These are phyloP conservation scores for Macropodus opercularis DNA, from an alignment of 2,797 vertebrate genomes.

Conservation along the genomic window DNA sequence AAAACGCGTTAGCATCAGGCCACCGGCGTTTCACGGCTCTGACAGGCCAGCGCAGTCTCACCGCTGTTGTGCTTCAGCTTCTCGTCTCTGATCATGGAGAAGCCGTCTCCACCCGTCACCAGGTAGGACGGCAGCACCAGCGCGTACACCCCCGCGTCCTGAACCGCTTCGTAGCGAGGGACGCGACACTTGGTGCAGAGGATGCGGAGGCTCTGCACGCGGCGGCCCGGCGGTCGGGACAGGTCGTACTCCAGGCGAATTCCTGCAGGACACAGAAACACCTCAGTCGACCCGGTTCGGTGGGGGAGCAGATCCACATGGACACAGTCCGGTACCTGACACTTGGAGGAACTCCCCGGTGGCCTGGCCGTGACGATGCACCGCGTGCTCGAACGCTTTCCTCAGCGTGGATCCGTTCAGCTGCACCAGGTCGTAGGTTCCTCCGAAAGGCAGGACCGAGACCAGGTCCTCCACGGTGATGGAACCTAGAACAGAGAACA, in stretches of 20 bases:
- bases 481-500: constrained; percentile 75
- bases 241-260: constrained; percentile 87
- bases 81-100: constrained; percentile 83
- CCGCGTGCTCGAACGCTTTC: constrained; percentile 89
- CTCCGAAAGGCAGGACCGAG: constrained; percentile 89
- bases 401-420: constrained; percentile 88
- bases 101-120: constrained; percentile 87
- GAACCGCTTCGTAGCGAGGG: constrained; percentile 83
- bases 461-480: constrained; percentile 91
- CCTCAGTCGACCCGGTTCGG: too few relatives aligned
- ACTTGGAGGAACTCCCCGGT: constrained; percentile 94
- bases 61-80: constrained; percentile 87
- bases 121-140: constrained; percentile 86
- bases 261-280: constrained; percentile 79
- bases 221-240: constrained; percentile 70
- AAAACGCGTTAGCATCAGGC: too few relatives aligned
- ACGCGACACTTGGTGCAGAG: constrained; percentile 89
- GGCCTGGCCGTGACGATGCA: constrained; percentile 82
- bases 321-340: too few relatives aligned
- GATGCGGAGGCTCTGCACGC: constrained; percentile 79
- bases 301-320: neutral
- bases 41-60: constrained; percentile 64
- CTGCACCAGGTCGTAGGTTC: constrained; percentile 87
- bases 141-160: constrained; percentile 79
- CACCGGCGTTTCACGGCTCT: too few relatives aligned